Percentiles rank a stretch among this genome's conserved stretches.
Conservation (phyloP, 2,888 invertebrate genomes). For the Xiphydria camelus region DNA sequence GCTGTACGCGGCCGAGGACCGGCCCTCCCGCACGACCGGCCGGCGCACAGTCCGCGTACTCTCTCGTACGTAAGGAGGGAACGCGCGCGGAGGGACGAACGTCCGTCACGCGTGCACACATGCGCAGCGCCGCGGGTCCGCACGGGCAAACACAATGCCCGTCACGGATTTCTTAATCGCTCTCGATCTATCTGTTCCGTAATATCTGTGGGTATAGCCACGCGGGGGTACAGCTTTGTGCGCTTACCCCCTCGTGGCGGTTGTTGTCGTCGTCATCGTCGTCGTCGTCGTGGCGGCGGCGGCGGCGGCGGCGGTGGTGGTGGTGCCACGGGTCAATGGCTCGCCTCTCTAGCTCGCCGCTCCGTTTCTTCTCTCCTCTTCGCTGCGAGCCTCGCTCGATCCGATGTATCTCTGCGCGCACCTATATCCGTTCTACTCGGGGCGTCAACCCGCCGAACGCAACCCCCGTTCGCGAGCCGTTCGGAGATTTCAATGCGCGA, state of each 20-base stretch:
- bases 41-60: slow-evolving; percentile 11
- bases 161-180: slow-evolving; percentile 56
- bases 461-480: slow-evolving; percentile 11
- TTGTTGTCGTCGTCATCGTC: too few relatives aligned
- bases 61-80: slow-evolving; percentile 1
- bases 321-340: slow-evolving; percentile 47
- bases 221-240: not conserved
- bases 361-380: slow-evolving; percentile 17
- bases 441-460: too few relatives aligned
- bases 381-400: not conserved
- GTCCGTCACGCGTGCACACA: slow-evolving; percentile 28
- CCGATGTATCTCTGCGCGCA: not conserved
- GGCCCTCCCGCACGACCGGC: slow-evolving; percentile 1
- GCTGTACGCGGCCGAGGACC: slow-evolving; percentile 21
- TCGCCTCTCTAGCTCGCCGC: slow-evolving; percentile 18
- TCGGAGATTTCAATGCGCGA: slow-evolving; percentile 56
- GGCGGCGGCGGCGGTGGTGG: too few relatives aligned
- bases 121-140: slow-evolving; percentile 15
- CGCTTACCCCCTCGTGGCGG: slow-evolving; percentile 37
- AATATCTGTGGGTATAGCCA: slow-evolving; percentile 8
- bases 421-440: not conserved
- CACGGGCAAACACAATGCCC: slow-evolving; percentile 42
- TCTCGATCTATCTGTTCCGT: slow-evolving; percentile 47
- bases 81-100: not conserved
- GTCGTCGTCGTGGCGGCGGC: too few relatives aligned